Percentiles rank a stretch among this genome's conserved stretches.
These are phyloP conservation scores for Montifringilla adamsi DNA, from an alignment of 2,113 vertebrate species.

Conservation along the genomic window DNA sequence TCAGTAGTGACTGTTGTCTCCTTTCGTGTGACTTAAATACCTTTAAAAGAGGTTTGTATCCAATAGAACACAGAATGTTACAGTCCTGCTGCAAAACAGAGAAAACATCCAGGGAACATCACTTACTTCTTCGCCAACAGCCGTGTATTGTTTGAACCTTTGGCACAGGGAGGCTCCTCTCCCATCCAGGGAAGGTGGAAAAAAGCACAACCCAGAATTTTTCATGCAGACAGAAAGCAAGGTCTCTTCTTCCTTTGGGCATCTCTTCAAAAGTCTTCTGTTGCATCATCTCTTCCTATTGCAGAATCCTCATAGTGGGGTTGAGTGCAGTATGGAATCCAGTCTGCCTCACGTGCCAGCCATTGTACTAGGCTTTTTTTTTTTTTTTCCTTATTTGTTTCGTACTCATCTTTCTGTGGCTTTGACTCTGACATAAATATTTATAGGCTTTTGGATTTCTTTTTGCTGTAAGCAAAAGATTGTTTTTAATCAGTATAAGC, in stretches of 20 bases:
- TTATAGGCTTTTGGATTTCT: conserved; percentile 44
- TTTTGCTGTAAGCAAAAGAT: background rate
- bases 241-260: background rate
- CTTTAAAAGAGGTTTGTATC: background rate
- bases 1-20: background rate
- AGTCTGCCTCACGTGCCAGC: background rate
- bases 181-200: background rate
- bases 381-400: conserved; percentile 9
- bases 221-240: background rate
- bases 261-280: background rate
- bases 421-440: conserved; percentile 55
- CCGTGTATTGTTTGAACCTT: background rate
- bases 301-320: background rate
- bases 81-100: background rate
- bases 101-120: background rate
- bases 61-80: background rate
- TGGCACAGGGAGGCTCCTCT: background rate
- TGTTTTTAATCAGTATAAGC: background rate
- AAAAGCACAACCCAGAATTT: background rate
- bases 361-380: background rate
- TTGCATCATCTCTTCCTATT: background rate
- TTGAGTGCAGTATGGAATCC: background rate
- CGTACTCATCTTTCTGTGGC: conserved; percentile 34
- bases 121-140: background rate
- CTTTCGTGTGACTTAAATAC: background rate